Evolutionary conservation across 2,113 vertebrate species (phyloP), one percentile per base, ranked within the genome.

Genomic region (Phaethon lepturus): DNA sequence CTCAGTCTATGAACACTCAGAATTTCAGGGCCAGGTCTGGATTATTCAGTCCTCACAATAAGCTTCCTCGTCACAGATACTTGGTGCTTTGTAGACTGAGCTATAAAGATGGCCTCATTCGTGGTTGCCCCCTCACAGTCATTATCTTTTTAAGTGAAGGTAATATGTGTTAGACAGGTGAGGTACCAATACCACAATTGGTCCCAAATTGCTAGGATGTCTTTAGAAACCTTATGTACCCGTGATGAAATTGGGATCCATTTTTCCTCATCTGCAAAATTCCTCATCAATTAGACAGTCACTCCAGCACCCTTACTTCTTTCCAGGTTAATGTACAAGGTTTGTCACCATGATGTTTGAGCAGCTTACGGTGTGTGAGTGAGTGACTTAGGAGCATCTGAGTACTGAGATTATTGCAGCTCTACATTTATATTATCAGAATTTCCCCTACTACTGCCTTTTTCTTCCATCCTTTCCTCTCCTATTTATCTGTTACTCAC

Each of bases 21-120:
- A 89, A 87, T 95, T 91, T 89, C 80, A 79, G 89, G 91, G 86
- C 94, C 69, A 91, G 68, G 56, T 79, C 92, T 95, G 92, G 90
- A 91, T 86, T 95, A 31, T 93, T 96, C 91, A 73, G 28, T 40
- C 9, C 50, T 94, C 55, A 90, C 74, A 91, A 88, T 87, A 38
- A 82, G 44, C 31, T 92, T 64, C 86, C 73, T 74, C 53, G 64
- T 72, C 69, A 75, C 53, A 80, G 79, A 18, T 35, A 49, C 66
- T 17, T 66, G 50, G 29, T 87, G 12, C 86, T 95, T 91, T 80
- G 56, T 56, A 67, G 75, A 55, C 23, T 3, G 24, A 81, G 80
- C 47, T 78, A 5, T 31, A 42, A 58, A 50, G 33, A 47, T 2
- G 17, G 80, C 88, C 86, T 66, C 1, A 0, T 69, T 85, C 17